Base-by-base conservation (phyloP, 2,797 vertebrate species). In the Sebastes steindachneri region DNA sequence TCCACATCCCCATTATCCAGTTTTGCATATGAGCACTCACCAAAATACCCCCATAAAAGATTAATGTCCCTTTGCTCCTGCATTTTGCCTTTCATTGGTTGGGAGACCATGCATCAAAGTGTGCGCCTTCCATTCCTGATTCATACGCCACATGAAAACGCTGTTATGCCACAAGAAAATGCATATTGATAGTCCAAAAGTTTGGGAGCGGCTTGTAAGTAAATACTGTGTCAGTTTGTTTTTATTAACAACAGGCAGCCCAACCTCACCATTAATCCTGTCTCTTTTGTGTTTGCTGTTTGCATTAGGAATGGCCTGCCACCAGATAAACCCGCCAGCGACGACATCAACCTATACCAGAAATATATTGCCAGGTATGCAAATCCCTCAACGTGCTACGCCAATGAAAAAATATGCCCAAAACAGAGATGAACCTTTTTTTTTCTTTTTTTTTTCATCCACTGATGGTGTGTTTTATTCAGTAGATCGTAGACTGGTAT, bases 351-450 rank as follows among this genome's bases (percentile, higher is more conserved):
- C 96, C 97, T 99, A 96, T 99, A 99, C 97, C 99, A 99, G 97
- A 99, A 99, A 97, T 99, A 99, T 95, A 99, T 99, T 94, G 98
- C 99, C 96, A 99, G 98, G 99, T 99, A 99, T 96, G 97, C 95
- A 96, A 95, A 96, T 93, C 90, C 87, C 60, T 92, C 89, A 82
- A 75, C 23, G 79, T 77, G 77, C 87, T 60, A 74, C 78, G 54
- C 83, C 77, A 23, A 79, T 84, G 82, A 89, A 64, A 86, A 94
- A 94, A 94, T 89, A 80, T 79, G 73, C 67, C 79, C 73, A 91
- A 92, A 92, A 90, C 77, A 80, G 77, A 92, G 80, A 88, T 81
- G 70, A 81, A 68, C 74, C 73, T 41, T 82, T 88, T 87, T 86
- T 75, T 87, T 78, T 78, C 10, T 37, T 37, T 37, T 37, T 41